A percentile compares a stretch with the other conserved stretches of the same genome.
Conservation (phyloP, 2,888 invertebrate genomes). For the Entomobrya proxima region DNA sequence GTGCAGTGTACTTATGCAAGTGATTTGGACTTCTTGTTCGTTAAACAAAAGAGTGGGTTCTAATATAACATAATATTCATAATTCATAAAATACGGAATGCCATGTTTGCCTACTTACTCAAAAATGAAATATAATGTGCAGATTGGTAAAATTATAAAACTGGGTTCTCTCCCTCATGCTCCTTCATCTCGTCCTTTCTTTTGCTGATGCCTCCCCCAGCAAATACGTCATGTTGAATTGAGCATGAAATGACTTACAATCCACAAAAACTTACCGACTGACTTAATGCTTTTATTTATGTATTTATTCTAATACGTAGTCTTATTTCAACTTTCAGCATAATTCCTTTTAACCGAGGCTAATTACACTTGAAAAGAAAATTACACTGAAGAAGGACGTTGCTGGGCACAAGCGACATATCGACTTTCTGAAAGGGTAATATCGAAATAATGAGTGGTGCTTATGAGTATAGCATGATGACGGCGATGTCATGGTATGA, state of each 20-base stretch:
- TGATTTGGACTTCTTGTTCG: background rate
- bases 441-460: background rate
- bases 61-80: background rate
- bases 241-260: conserved; percentile 36
- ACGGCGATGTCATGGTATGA: no score
- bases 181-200: background rate
- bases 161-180: background rate
- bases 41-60: background rate
- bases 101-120: background rate
- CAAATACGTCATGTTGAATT: conserved; percentile 27
- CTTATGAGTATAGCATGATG: no score
- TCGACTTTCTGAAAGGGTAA: background rate
- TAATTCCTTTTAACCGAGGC: conserved; percentile 32
- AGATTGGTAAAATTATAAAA: conserved; percentile 31
- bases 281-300: conserved; percentile 1
- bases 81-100: background rate
- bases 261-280: background rate
- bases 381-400: background rate
- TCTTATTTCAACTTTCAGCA: conserved; percentile 22
- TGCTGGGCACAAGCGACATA: background rate
- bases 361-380: conserved; percentile 59
- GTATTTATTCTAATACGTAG: conserved; percentile 1
- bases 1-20: no score
- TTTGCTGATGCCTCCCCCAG: background rate
- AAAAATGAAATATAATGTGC: conserved; percentile 12